Evolutionary conservation across 1,140 invertebrate genomes (phyloP), one percentile per base, ranked within the genome.

Genomic region (Bombyx mandarina): DNA sequence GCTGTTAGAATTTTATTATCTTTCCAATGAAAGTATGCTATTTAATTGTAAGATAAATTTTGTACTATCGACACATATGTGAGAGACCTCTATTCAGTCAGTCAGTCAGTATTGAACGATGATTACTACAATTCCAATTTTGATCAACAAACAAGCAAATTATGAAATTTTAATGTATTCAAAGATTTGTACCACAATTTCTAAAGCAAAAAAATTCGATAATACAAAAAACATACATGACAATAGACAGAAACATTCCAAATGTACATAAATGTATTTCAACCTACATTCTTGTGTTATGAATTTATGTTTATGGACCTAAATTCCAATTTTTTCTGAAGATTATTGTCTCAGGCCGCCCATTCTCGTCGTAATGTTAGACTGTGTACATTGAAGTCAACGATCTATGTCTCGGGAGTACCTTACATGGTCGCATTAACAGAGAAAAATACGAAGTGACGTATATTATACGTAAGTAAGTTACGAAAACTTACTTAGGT

Each of bases 371-470:
- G 2, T 35, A 35, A 35, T 5, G 26, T 35, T 35, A 35, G 26
- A 35, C 26, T 35, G 26, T 35, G 26, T 35, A 35, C 1, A 35
- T 35, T 35, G 2, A 35, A 35, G 26, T 35, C 26, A 35, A 35
- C 26, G 26, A 35, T 35, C 2, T 35, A 2, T 35, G 42, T 52
- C 26, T 42, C 51, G 26, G 26, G 26, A 52, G 51, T 6, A 7
- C 51, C 8, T 10, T 4, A 12, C 35, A 52, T 9, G 51, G 7
- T 44, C 45, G 52, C 43, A 44, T 60, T 60, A 60, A 59, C 49
- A 51, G 58, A 55, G 58, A 42, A 8, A 52, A 48, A 57, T 57
- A 57, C 52, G 56, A 57, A 52, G 4, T 35, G 26, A 35, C 26
- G 26, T 35, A 35, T 3, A 35, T 35, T 35, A 1, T 35, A 35